These are phyloP conservation scores for Podarcis raffonei DNA, from an alignment of 2,113 vertebrate species.

Conservation along the genomic window DNA sequence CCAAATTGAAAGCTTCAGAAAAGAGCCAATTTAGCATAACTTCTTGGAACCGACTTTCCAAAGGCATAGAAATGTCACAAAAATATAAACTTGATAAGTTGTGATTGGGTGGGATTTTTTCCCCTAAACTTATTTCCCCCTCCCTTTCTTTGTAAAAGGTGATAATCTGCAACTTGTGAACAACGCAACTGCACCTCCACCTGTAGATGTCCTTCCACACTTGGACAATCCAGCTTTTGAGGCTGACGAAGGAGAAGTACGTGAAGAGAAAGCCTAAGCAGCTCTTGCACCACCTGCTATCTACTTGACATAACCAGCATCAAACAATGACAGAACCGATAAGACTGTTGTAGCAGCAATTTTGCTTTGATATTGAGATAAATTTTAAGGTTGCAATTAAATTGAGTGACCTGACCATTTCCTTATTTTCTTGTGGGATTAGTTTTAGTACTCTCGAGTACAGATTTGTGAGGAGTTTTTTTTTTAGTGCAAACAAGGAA, in stretches of 20 bases:
- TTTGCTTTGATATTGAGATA: constrained; percentile 61
- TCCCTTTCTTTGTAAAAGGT: constrained; percentile 59
- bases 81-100: too few relatives aligned
- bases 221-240: constrained; percentile 90
- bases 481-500: constrained; percentile 18
- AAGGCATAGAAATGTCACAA: neutral
- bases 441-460: constrained; percentile 63
- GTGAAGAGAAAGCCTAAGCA: constrained; percentile 69
- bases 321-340: constrained; percentile 42
- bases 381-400: constrained; percentile 61
- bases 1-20: neutral
- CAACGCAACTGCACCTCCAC: constrained; percentile 66
- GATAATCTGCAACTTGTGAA: constrained; percentile 73
- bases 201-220: constrained; percentile 71
- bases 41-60: neutral
- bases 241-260: constrained; percentile 74
- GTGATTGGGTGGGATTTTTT: neutral
- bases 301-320: constrained; percentile 41
- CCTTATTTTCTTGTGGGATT: constrained; percentile 57
- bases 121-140: neutral
- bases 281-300: constrained; percentile 60
- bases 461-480: neutral
- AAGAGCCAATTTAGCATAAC: too few relatives aligned
- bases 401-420: constrained; percentile 62
- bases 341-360: constrained; percentile 58